Conservation (phyloP, 2,888 invertebrate species). For the Didymodactylos carnosus region DNA sequence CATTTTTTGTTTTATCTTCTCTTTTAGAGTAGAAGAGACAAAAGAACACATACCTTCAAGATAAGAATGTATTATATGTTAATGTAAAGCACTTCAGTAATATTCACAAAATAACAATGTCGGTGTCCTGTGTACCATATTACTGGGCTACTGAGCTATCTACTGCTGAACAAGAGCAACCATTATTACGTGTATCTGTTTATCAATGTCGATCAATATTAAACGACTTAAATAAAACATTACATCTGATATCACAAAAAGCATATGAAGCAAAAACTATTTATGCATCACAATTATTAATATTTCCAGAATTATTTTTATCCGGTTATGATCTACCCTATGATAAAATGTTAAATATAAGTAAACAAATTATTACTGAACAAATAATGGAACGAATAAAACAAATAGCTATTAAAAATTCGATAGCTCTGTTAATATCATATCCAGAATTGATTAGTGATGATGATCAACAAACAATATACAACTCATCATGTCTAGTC, state of each 20-base stretch:
- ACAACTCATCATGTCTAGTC: background rate
- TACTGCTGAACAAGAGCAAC: background rate
- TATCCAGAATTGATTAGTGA: background rate
- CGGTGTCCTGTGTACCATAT: too few relatives aligned
- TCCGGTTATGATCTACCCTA: background rate
- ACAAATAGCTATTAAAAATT: background rate
- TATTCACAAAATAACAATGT: too few relatives aligned
- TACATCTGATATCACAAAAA: background rate
- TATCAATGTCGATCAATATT: background rate
- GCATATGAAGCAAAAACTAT: background rate
- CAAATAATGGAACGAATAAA: background rate
- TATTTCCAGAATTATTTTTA: background rate
- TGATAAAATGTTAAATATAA: background rate
- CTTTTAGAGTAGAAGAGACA: too few relatives aligned
- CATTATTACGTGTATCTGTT: background rate
- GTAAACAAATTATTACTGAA: background rate
- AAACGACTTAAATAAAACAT: background rate
- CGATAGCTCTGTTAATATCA: background rate
- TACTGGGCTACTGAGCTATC: too few relatives aligned
- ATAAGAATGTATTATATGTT: too few relatives aligned
- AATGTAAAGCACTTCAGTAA: too few relatives aligned
- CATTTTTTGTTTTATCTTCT: too few relatives aligned
- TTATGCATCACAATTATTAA: background rate
- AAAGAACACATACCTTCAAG: too few relatives aligned
- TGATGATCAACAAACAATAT: background rate